These are phyloP conservation scores for Lordiphosa clarofinis DNA, from an alignment of 1,140 invertebrate species.

Conservation along the genomic window DNA sequence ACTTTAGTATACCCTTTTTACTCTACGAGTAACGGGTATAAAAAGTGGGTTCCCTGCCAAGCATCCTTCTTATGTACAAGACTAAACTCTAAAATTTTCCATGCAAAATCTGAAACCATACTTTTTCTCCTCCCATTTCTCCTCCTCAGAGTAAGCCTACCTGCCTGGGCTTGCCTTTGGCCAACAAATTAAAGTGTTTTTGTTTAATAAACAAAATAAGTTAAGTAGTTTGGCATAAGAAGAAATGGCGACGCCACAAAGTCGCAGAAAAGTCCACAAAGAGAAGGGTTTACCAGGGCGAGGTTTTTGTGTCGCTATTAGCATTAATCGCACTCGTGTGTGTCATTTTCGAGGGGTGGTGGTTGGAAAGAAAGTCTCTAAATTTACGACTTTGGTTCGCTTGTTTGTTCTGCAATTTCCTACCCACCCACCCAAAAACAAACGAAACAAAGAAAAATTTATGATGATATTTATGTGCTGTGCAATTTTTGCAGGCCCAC, in stretches of 20 bases:
- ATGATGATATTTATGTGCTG: slow-evolving; percentile 62
- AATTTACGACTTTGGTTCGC: slow-evolving; percentile 60
- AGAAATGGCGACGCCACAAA: slow-evolving; percentile 49
- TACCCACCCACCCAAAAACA: slow-evolving; percentile 15
- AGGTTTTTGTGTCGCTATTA: slow-evolving; percentile 45
- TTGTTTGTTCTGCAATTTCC: slow-evolving; percentile 66
- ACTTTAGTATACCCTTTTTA: no score
- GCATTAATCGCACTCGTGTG: slow-evolving; percentile 45
- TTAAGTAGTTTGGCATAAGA: slow-evolving; percentile 34
- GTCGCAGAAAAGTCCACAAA: slow-evolving; percentile 39
- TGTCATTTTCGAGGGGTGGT: slow-evolving; percentile 2
- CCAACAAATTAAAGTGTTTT: slow-evolving; percentile 62
- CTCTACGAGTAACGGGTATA: no score
- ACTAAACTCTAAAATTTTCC: slow-evolving; percentile 18
- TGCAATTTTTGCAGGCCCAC: slow-evolving; percentile 32
- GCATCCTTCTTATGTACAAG: no score
- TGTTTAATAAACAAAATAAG: slow-evolving; percentile 68
- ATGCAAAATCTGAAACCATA: slow-evolving; percentile 12
- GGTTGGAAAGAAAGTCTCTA: slow-evolving; percentile 10
- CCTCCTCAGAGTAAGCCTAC: slow-evolving; percentile 12
- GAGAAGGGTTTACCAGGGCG: slow-evolving; percentile 51
- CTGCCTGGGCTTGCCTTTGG: slow-evolving; percentile 48
- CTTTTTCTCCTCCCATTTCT: neutral
- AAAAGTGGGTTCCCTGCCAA: no score
- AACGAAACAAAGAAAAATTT: slow-evolving; percentile 35